These are phyloP conservation scores for Lathamus discolor DNA, from an alignment of 2,113 vertebrate genomes.

Conservation along the genomic window DNA sequence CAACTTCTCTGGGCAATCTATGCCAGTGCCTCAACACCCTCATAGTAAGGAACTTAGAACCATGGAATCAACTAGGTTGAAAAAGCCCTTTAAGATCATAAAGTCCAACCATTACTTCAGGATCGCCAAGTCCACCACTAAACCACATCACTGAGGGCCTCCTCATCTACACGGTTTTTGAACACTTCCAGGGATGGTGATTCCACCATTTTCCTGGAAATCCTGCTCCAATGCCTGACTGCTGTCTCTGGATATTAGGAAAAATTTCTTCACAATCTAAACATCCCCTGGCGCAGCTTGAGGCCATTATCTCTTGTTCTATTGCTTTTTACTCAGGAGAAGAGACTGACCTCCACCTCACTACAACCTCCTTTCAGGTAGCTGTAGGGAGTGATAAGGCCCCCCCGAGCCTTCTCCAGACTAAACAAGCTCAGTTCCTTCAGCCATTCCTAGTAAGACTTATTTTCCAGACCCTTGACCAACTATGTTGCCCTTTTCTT, in stretches of 20 bases:
- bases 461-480: background rate
- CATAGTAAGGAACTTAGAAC: background rate
- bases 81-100: background rate
- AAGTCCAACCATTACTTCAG: background rate
- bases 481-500: background rate
- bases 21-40: background rate
- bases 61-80: background rate
- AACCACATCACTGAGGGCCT: background rate
- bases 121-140: background rate
- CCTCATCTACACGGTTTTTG: background rate
- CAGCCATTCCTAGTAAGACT: background rate
- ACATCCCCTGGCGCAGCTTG: background rate
- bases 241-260: background rate
- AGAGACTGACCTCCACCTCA: background rate
- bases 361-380: background rate
- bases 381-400: background rate
- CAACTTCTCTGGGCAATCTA: background rate
- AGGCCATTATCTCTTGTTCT: background rate
- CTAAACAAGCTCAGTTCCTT: background rate
- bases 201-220: background rate
- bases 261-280: background rate
- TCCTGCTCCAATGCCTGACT: background rate
- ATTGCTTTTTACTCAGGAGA: background rate
- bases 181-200: background rate
- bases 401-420: background rate